Evolutionary conservation across 2,888 invertebrate genomes (phyloP).

Genomic region (Acrobeloides nanus): DNA sequence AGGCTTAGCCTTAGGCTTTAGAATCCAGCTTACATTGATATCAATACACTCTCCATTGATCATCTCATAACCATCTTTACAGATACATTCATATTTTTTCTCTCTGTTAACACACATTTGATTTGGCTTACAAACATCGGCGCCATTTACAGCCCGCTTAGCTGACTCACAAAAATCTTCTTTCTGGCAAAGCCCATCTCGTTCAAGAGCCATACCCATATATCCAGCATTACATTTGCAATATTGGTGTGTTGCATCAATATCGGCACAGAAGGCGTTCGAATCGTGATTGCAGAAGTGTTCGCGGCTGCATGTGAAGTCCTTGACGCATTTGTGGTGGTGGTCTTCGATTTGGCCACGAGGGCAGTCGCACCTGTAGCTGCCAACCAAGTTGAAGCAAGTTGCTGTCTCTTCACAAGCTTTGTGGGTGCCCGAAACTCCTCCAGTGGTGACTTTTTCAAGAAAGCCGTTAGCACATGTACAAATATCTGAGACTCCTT

Average conservation of each 20-base stretch:
- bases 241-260: constrained; percentile 1
- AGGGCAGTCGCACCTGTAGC: neutral
- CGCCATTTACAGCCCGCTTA: constrained; percentile 2
- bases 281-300: constrained; percentile 6
- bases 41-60: too few relatives aligned
- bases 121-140: constrained; percentile 8
- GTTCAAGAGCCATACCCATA: neutral
- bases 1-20: too few relatives aligned
- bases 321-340: constrained; percentile 14
- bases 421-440: neutral
- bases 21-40: too few relatives aligned
- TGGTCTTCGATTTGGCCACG: constrained; percentile 1
- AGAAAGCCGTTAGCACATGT: neutral
- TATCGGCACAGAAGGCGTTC: constrained; percentile 10
- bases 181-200: constrained; percentile 5
- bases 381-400: neutral
- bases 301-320: constrained; percentile 9
- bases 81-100: too few relatives aligned
- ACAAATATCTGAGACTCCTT: constrained; percentile 1
- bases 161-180: constrained; percentile 2
- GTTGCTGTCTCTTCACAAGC: constrained; percentile 1
- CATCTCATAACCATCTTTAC: too few relatives aligned
- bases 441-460: neutral
- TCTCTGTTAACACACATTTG: constrained; percentile 5
- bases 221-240: constrained; percentile 2